phyloP scores from a whole-genome alignment of 2,113 vertebrate genomes.

The Phrynocephalus versicolor region DNA sequence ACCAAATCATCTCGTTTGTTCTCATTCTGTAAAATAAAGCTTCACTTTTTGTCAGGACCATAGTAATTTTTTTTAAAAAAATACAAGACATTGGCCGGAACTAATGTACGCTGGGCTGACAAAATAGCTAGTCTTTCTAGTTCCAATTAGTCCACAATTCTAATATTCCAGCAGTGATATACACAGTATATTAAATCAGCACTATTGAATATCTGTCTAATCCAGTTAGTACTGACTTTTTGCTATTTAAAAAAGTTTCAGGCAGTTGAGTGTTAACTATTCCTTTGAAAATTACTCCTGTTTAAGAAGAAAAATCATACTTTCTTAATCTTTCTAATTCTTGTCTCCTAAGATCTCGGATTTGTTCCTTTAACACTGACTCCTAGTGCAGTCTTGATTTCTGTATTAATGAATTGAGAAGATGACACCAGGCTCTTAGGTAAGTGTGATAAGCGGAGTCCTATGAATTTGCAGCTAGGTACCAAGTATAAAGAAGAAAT shows the following conservation, averaged over 20 bases:
- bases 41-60: slow-evolving; percentile 54
- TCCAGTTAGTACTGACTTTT: slow-evolving; percentile 43
- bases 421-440: slow-evolving; percentile 70
- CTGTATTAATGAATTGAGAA: slow-evolving; percentile 73
- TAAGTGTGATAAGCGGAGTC: slow-evolving; percentile 69
- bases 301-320: slow-evolving; percentile 73
- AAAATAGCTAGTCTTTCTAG: slow-evolving; percentile 64
- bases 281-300: slow-evolving; percentile 69
- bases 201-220: slow-evolving; percentile 41
- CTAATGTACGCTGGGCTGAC: slow-evolving; percentile 56
- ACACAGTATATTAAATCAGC: slow-evolving; percentile 20
- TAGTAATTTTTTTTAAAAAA: slow-evolving; percentile 59
- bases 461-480: slow-evolving; percentile 64
- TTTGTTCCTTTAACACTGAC: slow-evolving; percentile 73
- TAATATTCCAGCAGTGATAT: slow-evolving; percentile 57
- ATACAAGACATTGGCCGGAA: slow-evolving; percentile 52
- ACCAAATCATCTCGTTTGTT: slow-evolving; percentile 61
- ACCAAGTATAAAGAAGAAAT: slow-evolving; percentile 51
- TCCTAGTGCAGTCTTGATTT: slow-evolving; percentile 68
- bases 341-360: slow-evolving; percentile 73
- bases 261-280: slow-evolving; percentile 66
- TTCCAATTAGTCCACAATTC: slow-evolving; percentile 67
- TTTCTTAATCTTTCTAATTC: slow-evolving; percentile 77
- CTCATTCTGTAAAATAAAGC: slow-evolving; percentile 65
- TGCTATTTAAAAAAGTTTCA: slow-evolving; percentile 55